Conservation (phyloP, 2,888 invertebrate species). For the Cerceris rybyensis region DNA sequence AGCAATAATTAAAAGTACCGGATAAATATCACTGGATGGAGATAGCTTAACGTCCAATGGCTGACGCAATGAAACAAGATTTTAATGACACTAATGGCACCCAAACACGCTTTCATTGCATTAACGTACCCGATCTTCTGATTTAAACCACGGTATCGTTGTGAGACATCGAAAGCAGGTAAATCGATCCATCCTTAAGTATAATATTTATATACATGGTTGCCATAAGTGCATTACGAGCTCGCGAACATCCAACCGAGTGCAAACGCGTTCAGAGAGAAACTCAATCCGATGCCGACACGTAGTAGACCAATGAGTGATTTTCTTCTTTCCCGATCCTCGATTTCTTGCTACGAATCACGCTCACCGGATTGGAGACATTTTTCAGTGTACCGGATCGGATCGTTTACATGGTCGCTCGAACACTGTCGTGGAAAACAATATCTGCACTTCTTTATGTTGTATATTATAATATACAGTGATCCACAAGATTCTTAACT, state of each 20-base stretch:
- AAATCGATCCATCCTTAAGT: constrained; percentile 43
- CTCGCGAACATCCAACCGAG: neutral
- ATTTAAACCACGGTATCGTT: constrained; percentile 29
- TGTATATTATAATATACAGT: too few relatives aligned
- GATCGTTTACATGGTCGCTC: neutral
- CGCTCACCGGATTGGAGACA: neutral
- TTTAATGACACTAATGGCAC: constrained; percentile 42
- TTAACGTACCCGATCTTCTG: neutral
- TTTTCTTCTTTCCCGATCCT: constrained; percentile 2
- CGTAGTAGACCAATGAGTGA: neutral
- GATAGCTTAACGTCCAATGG: constrained; percentile 16
- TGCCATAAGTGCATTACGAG: neutral
- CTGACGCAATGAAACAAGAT: constrained; percentile 45
- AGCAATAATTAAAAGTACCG: constrained; percentile 18
- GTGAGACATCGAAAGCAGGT: constrained; percentile 42
- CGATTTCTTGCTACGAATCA: constrained; percentile 6
- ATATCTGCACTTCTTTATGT: too few relatives aligned
- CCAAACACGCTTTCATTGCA: constrained; percentile 21
- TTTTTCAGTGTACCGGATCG: neutral
- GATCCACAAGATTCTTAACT: too few relatives aligned
- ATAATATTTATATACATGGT: constrained; percentile 20
- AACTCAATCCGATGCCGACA: constrained; percentile 6
- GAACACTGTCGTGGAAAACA: too few relatives aligned
- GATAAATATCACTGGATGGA: constrained; percentile 31
- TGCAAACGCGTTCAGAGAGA: neutral